A percentile compares a stretch with the other conserved stretches of the same genome.
Evolutionary conservation across 2,113 vertebrate genomes (phyloP).

Genomic region (Globicephala melas): DNA sequence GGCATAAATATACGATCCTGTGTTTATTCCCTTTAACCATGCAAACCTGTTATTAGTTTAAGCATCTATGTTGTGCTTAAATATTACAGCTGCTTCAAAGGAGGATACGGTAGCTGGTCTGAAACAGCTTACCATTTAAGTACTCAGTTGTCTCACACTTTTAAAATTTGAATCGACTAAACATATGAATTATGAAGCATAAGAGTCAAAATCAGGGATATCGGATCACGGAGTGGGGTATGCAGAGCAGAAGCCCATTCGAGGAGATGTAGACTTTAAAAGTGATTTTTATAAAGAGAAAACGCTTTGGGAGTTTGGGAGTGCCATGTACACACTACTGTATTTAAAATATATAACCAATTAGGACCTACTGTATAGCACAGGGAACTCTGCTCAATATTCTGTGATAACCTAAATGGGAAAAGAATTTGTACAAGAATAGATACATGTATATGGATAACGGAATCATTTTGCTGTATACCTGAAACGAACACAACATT

Average conservation of each 20-base stretch:
- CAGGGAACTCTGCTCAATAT: background rate
- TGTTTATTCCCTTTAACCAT: background rate
- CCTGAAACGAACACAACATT: background rate
- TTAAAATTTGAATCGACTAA: background rate
- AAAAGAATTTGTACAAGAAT: background rate
- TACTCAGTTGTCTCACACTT: background rate
- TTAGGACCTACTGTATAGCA: no score
- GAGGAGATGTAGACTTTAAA: background rate
- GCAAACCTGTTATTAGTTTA: constrained; percentile 58
- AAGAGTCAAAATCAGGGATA: background rate
- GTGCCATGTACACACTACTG: background rate
- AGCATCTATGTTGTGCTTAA: constrained; percentile 43
- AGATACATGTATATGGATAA: background rate
- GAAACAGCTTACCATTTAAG: background rate
- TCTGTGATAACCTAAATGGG: background rate
- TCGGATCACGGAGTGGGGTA: background rate
- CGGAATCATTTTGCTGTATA: background rate
- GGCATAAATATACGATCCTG: constrained; percentile 12
- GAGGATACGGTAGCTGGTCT: background rate
- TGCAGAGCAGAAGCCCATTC: background rate
- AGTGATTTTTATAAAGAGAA: background rate
- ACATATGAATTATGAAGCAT: background rate
- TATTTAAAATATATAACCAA: background rate
- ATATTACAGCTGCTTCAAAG: background rate
- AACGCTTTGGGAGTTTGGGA: background rate